Conservation (phyloP, 2,113 vertebrate species). For the Brachyistius frenatus region DNA sequence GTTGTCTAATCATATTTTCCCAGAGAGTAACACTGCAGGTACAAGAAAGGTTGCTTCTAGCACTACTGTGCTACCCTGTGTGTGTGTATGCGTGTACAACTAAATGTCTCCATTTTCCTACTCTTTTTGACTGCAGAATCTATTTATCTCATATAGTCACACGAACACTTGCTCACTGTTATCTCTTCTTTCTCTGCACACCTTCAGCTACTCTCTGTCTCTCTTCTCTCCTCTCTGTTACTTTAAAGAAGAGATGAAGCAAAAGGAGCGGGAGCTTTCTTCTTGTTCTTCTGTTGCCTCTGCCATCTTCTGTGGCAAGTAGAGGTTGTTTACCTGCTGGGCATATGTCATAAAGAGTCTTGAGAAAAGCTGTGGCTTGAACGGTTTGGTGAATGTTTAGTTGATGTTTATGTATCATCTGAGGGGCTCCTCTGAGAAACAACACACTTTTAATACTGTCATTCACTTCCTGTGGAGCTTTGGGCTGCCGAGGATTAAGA, state of each 20-base stretch:
- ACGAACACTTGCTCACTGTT: slow-evolving; percentile 26
- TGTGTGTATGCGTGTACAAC: neutral
- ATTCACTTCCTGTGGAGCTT: slow-evolving; percentile 56
- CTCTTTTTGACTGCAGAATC: slow-evolving; percentile 31
- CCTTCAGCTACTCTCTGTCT: slow-evolving; percentile 38
- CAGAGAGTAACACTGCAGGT: slow-evolving; percentile 50
- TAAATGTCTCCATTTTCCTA: neutral
- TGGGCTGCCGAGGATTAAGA: slow-evolving; percentile 45
- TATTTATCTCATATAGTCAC: slow-evolving; percentile 46
- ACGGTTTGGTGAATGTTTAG: slow-evolving; percentile 36
- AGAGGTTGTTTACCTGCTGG: slow-evolving; percentile 62
- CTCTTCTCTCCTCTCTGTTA: slow-evolving; percentile 20
- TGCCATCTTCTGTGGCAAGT: slow-evolving; percentile 34
- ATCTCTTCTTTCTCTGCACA: slow-evolving; percentile 40
- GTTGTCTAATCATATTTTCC: slow-evolving; percentile 58
- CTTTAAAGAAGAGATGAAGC: slow-evolving; percentile 39
- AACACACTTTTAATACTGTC: slow-evolving; percentile 39
- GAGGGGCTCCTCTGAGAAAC: slow-evolving; percentile 33
- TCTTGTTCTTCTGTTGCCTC: slow-evolving; percentile 42
- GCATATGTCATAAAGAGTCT: slow-evolving; percentile 48
- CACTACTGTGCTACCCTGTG: slow-evolving; percentile 5
- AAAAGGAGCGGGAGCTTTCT: slow-evolving; percentile 15
- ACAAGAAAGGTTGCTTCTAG: slow-evolving; percentile 34
- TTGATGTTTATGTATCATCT: slow-evolving; percentile 46
- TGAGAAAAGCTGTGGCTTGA: slow-evolving; percentile 25